Conservation (phyloP, 2,888 invertebrate genomes). For the Tromatobia lineatoria region DNA sequence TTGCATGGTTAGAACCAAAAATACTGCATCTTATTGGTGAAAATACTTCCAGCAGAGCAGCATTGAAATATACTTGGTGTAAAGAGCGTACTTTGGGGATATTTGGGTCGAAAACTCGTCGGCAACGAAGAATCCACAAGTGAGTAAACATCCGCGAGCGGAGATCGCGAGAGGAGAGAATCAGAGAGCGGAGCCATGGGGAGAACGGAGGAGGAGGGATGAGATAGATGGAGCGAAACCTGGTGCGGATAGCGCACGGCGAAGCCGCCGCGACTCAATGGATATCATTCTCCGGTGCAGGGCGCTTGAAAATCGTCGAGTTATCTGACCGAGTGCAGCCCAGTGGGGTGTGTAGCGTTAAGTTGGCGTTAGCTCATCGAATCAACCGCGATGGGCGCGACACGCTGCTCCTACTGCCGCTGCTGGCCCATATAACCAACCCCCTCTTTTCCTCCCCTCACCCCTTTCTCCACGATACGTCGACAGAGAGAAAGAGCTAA, state of each 20-base stretch:
- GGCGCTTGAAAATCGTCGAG: constrained; percentile 80
- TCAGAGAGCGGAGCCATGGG: constrained; percentile 40
- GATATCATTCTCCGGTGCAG: constrained; percentile 74
- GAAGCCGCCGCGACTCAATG: constrained; percentile 67
- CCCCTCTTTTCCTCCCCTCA: constrained; percentile 44
- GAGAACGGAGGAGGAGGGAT: constrained; percentile 26
- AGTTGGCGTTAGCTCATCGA: constrained; percentile 82
- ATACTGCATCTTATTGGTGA: not conserved
- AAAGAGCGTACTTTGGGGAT: constrained; percentile 5
- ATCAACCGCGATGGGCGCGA: constrained; percentile 77
- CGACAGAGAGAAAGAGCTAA: constrained; percentile 48
- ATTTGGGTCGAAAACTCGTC: constrained; percentile 45
- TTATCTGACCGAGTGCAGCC: constrained; percentile 82
- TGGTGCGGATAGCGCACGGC: constrained; percentile 39
- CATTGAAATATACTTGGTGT: not conserved
- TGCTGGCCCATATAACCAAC: constrained; percentile 66
- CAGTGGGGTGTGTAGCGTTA: constrained; percentile 83
- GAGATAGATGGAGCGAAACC: constrained; percentile 56
- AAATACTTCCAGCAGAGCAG: not conserved
- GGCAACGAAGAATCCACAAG: constrained; percentile 75
- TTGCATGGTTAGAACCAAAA: not conserved
- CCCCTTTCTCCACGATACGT: constrained; percentile 50
- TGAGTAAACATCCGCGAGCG: constrained; percentile 72
- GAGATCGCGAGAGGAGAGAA: constrained; percentile 52
- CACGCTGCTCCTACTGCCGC: constrained; percentile 66